These are phyloP conservation scores for Dyspetes luteomarginatus DNA, from an alignment of 2,888 invertebrate genomes.

Conservation along the genomic window DNA sequence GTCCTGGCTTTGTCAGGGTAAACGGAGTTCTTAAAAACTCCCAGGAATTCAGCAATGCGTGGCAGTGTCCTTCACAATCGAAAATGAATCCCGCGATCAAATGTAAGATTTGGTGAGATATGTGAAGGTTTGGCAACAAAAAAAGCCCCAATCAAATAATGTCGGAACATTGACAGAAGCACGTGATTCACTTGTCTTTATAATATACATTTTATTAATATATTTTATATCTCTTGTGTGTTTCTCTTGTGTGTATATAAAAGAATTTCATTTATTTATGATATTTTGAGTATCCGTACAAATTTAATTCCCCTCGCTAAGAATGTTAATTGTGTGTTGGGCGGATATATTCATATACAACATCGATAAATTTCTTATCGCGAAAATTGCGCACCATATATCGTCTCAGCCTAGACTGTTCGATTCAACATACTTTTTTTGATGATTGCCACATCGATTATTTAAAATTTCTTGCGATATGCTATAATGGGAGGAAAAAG, in stretches of 20 bases:
- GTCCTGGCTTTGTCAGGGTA: slow-evolving; percentile 89
- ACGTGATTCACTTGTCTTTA: too few species aligned
- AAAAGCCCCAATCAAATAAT: neutral
- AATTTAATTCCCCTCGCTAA: neutral
- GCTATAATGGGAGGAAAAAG: too few species aligned
- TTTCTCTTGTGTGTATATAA: slow-evolving; percentile 71
- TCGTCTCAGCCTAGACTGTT: too few species aligned
- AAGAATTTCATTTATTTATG: slow-evolving; percentile 77
- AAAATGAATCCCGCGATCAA: slow-evolving; percentile 85
- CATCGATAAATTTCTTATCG: too few species aligned
- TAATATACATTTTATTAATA: too few species aligned
- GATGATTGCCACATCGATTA: too few species aligned
- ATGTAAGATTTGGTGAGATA: slow-evolving; percentile 83
- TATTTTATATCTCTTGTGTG: too few species aligned
- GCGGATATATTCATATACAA: too few species aligned
- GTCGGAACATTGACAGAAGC: neutral
- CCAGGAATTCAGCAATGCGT: slow-evolving; percentile 88
- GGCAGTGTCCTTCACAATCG: slow-evolving; percentile 84
- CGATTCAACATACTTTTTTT: too few species aligned
- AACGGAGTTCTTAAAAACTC: slow-evolving; percentile 89
- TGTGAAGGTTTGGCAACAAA: neutral
- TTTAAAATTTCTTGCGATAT: too few species aligned
- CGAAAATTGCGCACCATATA: too few species aligned
- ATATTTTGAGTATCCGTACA: slow-evolving; percentile 24
- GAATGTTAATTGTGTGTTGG: slow-evolving; percentile 1